A percentile compares a stretch with the other conserved stretches of the same genome.
phyloP scores from a whole-genome alignment of 2,113 vertebrate species.

The Larimichthys crocea region DNA sequence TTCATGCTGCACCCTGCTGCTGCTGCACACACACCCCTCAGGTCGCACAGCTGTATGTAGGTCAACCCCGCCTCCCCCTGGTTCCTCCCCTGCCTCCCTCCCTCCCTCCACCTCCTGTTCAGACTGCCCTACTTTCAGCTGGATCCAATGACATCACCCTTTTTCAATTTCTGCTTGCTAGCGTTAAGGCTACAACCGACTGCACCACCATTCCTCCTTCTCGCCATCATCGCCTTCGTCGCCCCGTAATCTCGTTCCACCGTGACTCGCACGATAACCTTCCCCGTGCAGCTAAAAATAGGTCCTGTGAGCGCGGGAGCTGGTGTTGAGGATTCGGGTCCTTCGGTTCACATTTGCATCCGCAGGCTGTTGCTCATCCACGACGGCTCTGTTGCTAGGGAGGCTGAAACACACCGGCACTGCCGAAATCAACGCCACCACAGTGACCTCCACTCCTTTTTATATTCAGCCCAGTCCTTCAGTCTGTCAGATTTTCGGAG shows the following conservation, averaged over 20 bases:
- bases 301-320: constrained; percentile 30
- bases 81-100: constrained; percentile 13
- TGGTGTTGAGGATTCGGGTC: constrained; percentile 20
- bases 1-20: constrained; percentile 40
- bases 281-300: constrained; percentile 44
- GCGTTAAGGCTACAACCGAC: constrained; percentile 39
- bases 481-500: constrained; percentile 1
- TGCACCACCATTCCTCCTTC: constrained; percentile 38
- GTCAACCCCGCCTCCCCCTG: constrained; percentile 75
- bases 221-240: constrained; percentile 37
- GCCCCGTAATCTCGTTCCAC: constrained; percentile 26
- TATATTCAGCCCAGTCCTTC: constrained; percentile 36
- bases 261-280: constrained; percentile 31
- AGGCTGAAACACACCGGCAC: constrained; percentile 53
- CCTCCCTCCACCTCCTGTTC: constrained; percentile 55
- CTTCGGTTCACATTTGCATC: constrained; percentile 63
- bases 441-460: neutral
- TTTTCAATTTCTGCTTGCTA: constrained; percentile 43
- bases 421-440: neutral
- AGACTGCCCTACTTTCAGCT: constrained; percentile 85
- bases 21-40: constrained; percentile 62
- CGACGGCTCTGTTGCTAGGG: constrained; percentile 68
- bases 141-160: constrained; percentile 81
- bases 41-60: constrained; percentile 86
- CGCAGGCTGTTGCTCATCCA: constrained; percentile 49